Percentiles rank a stretch among this genome's conserved stretches.
Conservation (phyloP, 2,797 vertebrate genomes). For the Leptodon cayanensis region DNA sequence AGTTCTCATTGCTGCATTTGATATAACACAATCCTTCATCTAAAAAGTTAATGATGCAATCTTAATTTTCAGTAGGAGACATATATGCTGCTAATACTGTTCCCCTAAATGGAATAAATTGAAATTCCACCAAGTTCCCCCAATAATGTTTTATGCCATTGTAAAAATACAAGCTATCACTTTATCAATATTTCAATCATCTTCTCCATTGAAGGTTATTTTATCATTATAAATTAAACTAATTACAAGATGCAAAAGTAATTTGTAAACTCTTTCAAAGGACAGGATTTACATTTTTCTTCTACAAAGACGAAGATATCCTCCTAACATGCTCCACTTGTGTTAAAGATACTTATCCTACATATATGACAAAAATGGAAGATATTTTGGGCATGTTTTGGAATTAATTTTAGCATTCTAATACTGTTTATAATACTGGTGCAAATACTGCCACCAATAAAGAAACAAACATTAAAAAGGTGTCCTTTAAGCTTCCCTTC, state of each 20-base stretch:
- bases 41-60: not conserved
- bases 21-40: not conserved
- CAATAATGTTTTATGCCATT: slow-evolving; percentile 9
- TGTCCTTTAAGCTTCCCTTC: slow-evolving; percentile 88
- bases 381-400: not conserved
- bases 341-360: slow-evolving; percentile 8
- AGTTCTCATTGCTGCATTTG: not conserved
- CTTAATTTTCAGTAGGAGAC: slow-evolving; percentile 15
- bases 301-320: slow-evolving; percentile 28
- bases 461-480: slow-evolving; percentile 72
- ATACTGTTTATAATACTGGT: slow-evolving; percentile 66
- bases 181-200: slow-evolving; percentile 49
- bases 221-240: slow-evolving; percentile 58
- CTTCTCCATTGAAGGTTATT: slow-evolving; percentile 36
- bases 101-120: slow-evolving; percentile 22
- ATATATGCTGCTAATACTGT: not conserved
- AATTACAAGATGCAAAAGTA: slow-evolving; percentile 53
- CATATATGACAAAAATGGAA: not conserved
- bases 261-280: slow-evolving; percentile 56
- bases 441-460: slow-evolving; percentile 65
- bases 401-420: slow-evolving; percentile 35
- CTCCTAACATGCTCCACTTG: not conserved
- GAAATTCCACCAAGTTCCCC: slow-evolving; percentile 12
- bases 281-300: slow-evolving; percentile 25
- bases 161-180: slow-evolving; percentile 46